Evolutionary conservation across 2,888 invertebrate species (phyloP), one percentile per base, ranked within the genome.

Genomic region (Diogma glabrata): DNA sequence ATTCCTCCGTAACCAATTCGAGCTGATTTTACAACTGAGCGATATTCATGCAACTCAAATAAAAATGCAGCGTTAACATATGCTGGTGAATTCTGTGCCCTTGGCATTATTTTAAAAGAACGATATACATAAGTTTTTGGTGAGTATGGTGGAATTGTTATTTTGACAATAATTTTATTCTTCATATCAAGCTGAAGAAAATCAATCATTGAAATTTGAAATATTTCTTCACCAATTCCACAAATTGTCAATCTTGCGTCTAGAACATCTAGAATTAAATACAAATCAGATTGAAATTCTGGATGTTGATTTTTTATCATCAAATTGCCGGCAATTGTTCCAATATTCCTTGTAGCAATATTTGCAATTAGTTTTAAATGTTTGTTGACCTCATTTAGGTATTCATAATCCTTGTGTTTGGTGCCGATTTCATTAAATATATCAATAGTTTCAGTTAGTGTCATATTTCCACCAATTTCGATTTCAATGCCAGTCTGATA

Each of bases 21-120:
- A 1, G 78, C 77, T 23, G 64, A 64, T 30, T 65, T 60, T 1
- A 78, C 63, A 24, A 70, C 62, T 53, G 69, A 58, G 54, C 68
- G 61, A 46, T 70, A 60, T 58, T 62, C 71, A 28, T 47, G 60
- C 16, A 84, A 60, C 63, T 77, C 75, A 50, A 81, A 74, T 0
- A 81, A 63, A 60, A 86, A 85, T 4, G 81, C 87, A 17, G 82
- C 82, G 59, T 87, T 87, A 0, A 88, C 81, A 47, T 82, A 76
- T 0, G 87, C 86, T 60, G 83, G 84, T 0, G 84, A 78, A 60
- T 82, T 85, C 69, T 84, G 84, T 1, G 81, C 75, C 54, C 84
- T 69, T 1, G 82, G 79, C 77, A 82, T 83, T 47, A 86, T 78
- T 84, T 87, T 60, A 66, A 75, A 75, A 6, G 73, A 71, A 57